These are phyloP conservation scores for Reticulitermes lucifugus DNA, from an alignment of 2,888 invertebrate species.

Conservation along the genomic window DNA sequence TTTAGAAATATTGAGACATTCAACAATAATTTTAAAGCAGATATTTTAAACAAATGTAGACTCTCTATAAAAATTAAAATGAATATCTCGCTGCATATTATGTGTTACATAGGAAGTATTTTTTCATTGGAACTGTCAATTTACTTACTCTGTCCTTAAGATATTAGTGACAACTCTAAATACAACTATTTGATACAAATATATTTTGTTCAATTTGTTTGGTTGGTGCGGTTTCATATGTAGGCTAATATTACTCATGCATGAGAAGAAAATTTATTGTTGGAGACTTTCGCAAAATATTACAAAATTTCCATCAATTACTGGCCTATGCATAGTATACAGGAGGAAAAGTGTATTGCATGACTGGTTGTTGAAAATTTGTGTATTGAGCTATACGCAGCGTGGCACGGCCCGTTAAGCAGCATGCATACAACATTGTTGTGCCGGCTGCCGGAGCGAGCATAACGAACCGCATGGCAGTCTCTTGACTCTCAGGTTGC, in stretches of 20 bases:
- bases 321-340: neutral
- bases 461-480: neutral
- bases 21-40: too few species aligned
- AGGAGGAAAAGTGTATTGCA: neutral
- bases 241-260: neutral
- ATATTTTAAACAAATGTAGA: too few species aligned
- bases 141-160: too few species aligned
- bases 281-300: neutral
- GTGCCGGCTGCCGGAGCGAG: constrained; percentile 1
- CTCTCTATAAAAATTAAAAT: too few species aligned
- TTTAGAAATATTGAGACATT: too few species aligned
- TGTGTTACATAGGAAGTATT: too few species aligned
- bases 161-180: too few species aligned
- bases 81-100: too few species aligned
- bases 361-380: constrained; percentile 5
- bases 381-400: neutral
- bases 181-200: neutral
- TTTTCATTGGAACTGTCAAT: too few species aligned
- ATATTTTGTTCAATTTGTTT: neutral
- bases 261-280: neutral
- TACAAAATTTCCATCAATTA: neutral
- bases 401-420: neutral
- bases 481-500: neutral
- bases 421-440: constrained; percentile 12
- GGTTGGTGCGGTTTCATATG: neutral